phyloP scores from a whole-genome alignment of 2,888 invertebrate genomes.

The Latrodectus elegans region DNA sequence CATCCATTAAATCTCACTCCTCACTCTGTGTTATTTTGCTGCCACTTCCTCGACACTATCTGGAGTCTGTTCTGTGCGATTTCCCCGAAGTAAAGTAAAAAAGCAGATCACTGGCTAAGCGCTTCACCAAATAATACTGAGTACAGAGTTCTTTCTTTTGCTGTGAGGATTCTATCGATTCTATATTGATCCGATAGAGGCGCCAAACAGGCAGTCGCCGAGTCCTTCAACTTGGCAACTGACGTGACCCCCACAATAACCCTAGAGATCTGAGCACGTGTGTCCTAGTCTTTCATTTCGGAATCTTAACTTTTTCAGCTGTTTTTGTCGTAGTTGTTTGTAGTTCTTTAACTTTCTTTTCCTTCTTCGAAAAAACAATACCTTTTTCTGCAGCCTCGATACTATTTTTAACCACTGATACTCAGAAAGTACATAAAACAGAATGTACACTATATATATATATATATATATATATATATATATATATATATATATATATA shows the following conservation, averaged over 20 bases:
- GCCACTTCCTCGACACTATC: neutral
- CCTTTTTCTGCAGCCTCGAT: too few species aligned
- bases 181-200: conserved; percentile 41
- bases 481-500: too few species aligned
- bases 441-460: too few species aligned
- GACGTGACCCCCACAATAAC: conserved; percentile 40
- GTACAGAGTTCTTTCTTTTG: conserved; percentile 1
- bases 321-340: too few species aligned
- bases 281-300: conserved; percentile 11
- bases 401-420: too few species aligned
- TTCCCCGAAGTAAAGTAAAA: conserved; percentile 15
- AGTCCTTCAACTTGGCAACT: conserved; percentile 46
- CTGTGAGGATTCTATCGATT: conserved; percentile 35
- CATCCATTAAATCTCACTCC: too few species aligned
- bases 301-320: too few species aligned
- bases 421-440: too few species aligned
- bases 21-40: neutral
- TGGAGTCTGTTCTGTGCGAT: neutral
- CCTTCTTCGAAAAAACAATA: too few species aligned
- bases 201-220: conserved; percentile 51
- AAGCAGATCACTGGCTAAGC: neutral
- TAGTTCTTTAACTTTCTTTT: too few species aligned
- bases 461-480: too few species aligned
- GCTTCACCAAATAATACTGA: conserved; percentile 33
- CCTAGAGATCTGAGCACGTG: conserved; percentile 39